phyloP scores from a whole-genome alignment of 2,113 vertebrate species.

The Cathartes aura region DNA sequence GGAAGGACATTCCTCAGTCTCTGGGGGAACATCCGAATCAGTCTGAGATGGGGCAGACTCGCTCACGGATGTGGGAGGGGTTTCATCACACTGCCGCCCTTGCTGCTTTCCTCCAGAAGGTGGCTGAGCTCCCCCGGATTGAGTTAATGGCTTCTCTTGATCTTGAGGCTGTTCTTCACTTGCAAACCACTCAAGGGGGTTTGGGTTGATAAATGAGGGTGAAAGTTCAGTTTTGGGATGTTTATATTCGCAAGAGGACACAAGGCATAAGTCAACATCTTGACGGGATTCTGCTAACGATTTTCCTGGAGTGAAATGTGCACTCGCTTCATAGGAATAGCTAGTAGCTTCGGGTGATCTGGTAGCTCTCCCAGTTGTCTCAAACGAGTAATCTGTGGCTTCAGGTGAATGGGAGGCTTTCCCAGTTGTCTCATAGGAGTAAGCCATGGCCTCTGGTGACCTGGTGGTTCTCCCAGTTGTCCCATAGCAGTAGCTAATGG shows the following conservation, averaged over 20 bases:
- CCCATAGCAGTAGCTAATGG: conserved; percentile 53
- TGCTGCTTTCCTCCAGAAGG: conserved; percentile 88
- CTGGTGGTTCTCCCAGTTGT: conserved; percentile 52
- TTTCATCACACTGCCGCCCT: conserved; percentile 91
- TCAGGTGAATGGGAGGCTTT: conserved; percentile 49
- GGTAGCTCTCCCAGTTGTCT: conserved; percentile 43
- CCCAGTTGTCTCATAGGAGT: conserved; percentile 46
- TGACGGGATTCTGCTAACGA: conserved; percentile 81
- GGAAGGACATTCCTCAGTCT: conserved; percentile 95
- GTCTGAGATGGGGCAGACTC: conserved; percentile 94
- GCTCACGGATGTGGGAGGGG: conserved; percentile 91
- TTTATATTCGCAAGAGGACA: conserved; percentile 92
- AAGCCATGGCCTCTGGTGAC: conserved; percentile 58
- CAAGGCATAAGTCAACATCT: conserved; percentile 92
- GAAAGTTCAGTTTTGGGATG: conserved; percentile 96
- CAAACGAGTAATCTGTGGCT: conserved; percentile 56
- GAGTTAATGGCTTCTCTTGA: conserved; percentile 84
- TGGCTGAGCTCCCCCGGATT: conserved; percentile 83
- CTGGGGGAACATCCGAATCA: conserved; percentile 92
- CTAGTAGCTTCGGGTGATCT: conserved; percentile 53
- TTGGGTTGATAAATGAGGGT: conserved; percentile 97
- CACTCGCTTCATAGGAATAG: conserved; percentile 72
- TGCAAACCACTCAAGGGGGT: conserved; percentile 92
- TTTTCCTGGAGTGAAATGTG: conserved; percentile 73
- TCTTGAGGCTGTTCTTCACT: conserved; percentile 83